Conservation (phyloP, 1,140 invertebrate genomes). For the Trigoniulus corallinus region DNA sequence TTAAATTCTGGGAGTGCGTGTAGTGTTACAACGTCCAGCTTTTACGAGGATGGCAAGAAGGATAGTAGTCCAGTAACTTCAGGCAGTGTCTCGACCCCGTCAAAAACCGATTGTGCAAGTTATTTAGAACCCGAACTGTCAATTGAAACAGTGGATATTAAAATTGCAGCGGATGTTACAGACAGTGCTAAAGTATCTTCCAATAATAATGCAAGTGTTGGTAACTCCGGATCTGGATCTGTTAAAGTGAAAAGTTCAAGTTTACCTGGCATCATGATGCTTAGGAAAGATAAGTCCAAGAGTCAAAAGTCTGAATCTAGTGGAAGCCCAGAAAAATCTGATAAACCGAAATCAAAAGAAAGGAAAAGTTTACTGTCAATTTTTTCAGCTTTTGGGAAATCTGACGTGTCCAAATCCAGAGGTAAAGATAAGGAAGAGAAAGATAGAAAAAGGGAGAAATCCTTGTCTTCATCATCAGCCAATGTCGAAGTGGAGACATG, state of each 20-base stretch:
- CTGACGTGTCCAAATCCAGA: constrained; percentile 11
- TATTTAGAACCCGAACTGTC: constrained; percentile 4
- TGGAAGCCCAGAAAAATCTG: constrained; percentile 5
- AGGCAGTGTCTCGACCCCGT: background rate
- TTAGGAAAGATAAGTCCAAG: background rate
- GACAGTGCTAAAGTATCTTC: background rate
- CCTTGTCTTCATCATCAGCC: constrained; percentile 6
- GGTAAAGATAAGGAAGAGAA: constrained; percentile 11
- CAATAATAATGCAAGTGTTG: background rate
- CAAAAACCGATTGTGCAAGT: constrained; percentile 1
- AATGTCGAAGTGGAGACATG: no score
- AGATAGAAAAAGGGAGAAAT: constrained; percentile 7
- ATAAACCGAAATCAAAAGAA: constrained; percentile 9
- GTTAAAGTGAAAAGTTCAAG: constrained; percentile 2
- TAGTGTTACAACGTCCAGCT: background rate
- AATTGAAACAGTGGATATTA: background rate
- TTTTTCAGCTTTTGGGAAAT: constrained; percentile 11
- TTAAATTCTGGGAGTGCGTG: background rate
- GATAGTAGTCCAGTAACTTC: no score
- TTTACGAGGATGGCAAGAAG: background rate
- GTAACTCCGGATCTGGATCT: background rate
- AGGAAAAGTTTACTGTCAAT: constrained; percentile 2
- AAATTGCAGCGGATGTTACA: background rate
- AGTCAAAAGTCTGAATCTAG: background rate
- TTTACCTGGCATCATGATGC: constrained; percentile 7